Evolutionary conservation across 2,888 invertebrate genomes (phyloP).

Genomic region (Hartigia nigra): DNA sequence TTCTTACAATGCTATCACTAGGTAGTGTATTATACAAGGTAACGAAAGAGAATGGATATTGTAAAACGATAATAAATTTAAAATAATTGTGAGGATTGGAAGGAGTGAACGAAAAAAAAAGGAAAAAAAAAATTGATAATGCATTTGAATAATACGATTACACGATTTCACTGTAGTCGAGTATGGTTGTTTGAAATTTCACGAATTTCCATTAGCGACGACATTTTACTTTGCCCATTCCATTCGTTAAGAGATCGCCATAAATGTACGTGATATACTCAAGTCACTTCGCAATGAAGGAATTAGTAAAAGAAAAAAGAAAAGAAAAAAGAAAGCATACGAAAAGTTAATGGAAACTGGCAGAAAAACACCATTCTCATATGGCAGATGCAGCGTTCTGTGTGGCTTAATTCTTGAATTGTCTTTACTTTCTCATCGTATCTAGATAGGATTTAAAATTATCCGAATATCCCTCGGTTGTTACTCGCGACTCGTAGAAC

Average conservation of each 20-base stretch:
- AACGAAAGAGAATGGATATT: constrained; percentile 47
- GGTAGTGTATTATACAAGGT: constrained; percentile 53
- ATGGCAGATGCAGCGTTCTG: background rate
- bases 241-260: background rate
- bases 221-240: background rate
- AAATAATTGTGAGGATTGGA: background rate
- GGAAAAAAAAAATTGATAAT: constrained; percentile 4
- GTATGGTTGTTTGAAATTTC: background rate
- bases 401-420: background rate
- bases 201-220: background rate
- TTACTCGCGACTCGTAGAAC: background rate
- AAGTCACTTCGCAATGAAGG: background rate
- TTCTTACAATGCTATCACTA: constrained; percentile 59
- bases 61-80: constrained; percentile 54
- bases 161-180: background rate
- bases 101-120: background rate
- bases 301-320: background rate
- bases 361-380: background rate
- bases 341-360: background rate
- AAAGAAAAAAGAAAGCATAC: no score
- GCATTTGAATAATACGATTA: background rate
- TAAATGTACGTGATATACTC: background rate
- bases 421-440: background rate
- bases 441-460: background rate
- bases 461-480: background rate